Evolutionary conservation across 2,113 vertebrate genomes (phyloP).

Genomic region (Sturnus vulgaris): DNA sequence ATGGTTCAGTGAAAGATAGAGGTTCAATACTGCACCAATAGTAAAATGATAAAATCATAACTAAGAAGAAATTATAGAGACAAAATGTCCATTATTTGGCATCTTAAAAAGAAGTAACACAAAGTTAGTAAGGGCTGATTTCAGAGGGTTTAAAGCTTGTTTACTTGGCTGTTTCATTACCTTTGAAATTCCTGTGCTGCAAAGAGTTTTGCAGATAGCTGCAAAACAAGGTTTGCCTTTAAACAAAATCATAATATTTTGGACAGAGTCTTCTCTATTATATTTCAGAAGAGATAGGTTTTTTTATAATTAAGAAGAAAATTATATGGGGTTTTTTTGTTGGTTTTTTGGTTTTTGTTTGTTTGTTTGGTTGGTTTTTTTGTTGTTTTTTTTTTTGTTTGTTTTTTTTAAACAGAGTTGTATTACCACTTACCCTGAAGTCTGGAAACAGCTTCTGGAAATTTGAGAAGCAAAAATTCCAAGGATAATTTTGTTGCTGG

Average conservation of each 20-base stretch:
- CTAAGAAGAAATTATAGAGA: neutral
- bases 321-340: neutral
- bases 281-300: neutral
- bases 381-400: no score
- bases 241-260: neutral
- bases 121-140: neutral
- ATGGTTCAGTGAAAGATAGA: neutral
- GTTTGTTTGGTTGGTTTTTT: neutral
- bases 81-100: neutral
- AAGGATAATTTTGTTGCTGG: neutral
- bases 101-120: neutral
- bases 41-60: neutral
- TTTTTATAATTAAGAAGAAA: neutral
- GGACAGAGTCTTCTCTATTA: neutral
- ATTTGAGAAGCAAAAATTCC: neutral
- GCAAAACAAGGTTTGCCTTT: neutral
- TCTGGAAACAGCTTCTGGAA: neutral
- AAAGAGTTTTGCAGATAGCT: neutral
- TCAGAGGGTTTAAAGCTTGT: neutral
- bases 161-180: neutral
- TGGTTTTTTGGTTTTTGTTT: no score
- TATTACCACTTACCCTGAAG: neutral
- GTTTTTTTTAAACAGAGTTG: neutral
- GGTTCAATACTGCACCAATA: neutral
- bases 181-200: neutral